These are phyloP conservation scores for Riptortus pedestris DNA, from an alignment of 1,140 invertebrate species.

Conservation along the genomic window DNA sequence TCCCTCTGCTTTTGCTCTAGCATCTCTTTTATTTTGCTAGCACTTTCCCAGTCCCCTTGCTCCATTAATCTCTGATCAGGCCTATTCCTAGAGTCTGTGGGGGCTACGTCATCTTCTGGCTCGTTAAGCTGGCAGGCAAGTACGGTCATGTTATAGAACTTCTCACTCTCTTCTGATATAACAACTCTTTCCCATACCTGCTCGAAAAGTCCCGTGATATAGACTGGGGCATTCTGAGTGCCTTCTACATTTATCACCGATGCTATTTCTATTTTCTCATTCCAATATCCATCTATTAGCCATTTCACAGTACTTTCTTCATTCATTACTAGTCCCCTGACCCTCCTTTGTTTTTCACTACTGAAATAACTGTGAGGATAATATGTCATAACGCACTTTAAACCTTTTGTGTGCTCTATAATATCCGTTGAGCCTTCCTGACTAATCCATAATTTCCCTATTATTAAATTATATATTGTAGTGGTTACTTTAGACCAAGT, in stretches of 20 bases:
- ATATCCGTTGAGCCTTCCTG: constrained; percentile 99
- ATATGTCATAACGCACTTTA: constrained; percentile 91
- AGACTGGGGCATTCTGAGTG: too few relatives aligned
- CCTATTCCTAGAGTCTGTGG: constrained; percentile 82
- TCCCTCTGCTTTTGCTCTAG: constrained; percentile 91
- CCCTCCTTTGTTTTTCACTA: constrained; percentile 38
- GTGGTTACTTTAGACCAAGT: constrained; percentile 95
- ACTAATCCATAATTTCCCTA: constrained; percentile 97
- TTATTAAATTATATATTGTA: constrained; percentile 98
- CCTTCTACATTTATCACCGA: constrained; percentile 69
- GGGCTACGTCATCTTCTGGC: constrained; percentile 76
- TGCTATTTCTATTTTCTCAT: constrained; percentile 84
- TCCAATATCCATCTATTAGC: constrained; percentile 90
- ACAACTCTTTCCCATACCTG: constrained; percentile 92
- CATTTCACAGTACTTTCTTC: constrained; percentile 50
- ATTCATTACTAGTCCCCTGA: constrained; percentile 57
- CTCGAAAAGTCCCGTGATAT: constrained; percentile 95
- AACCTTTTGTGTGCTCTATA: constrained; percentile 70
- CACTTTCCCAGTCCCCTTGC: constrained; percentile 88
- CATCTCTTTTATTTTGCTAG: constrained; percentile 74
- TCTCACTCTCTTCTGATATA: constrained; percentile 63
- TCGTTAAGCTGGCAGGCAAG: constrained; percentile 93
- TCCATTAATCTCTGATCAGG: constrained; percentile 97
- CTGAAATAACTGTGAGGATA: constrained; percentile 84
- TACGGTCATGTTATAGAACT: constrained; percentile 60